phyloP scores from a whole-genome alignment of 2,113 vertebrate species.

The Arizona elegans region DNA sequence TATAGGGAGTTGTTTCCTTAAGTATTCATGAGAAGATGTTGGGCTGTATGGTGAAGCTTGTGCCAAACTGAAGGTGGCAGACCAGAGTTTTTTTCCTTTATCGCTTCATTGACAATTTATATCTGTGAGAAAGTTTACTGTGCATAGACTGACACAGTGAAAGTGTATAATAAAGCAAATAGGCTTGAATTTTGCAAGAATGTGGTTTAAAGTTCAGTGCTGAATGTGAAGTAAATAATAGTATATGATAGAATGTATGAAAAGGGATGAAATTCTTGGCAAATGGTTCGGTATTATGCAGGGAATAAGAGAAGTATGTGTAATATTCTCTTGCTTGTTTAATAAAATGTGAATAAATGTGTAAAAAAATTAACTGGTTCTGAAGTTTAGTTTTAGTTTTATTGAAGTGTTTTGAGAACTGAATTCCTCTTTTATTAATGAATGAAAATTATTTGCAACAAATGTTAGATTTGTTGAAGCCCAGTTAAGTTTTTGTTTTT shows the following conservation, averaged over 20 bases:
- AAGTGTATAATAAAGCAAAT: neutral
- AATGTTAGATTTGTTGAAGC: neutral
- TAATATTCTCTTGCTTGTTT: neutral
- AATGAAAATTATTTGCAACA: neutral
- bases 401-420: neutral
- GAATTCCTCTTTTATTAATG: neutral
- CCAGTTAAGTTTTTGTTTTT: neutral
- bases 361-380: neutral
- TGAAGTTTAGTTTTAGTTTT: no score
- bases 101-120: neutral
- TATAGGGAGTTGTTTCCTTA: neutral
- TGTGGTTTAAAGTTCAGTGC: neutral
- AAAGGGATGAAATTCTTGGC: neutral
- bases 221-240: neutral
- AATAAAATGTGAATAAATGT: neutral
- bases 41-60: neutral
- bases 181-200: neutral
- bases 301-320: neutral
- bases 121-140: neutral
- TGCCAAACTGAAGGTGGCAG: neutral
- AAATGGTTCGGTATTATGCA: neutral
- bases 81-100: neutral
- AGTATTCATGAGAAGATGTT: neutral
- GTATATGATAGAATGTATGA: neutral
- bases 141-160: neutral